These are phyloP conservation scores for Festucalex cinctus DNA, from an alignment of 2,113 vertebrate species.

Conservation along the genomic window DNA sequence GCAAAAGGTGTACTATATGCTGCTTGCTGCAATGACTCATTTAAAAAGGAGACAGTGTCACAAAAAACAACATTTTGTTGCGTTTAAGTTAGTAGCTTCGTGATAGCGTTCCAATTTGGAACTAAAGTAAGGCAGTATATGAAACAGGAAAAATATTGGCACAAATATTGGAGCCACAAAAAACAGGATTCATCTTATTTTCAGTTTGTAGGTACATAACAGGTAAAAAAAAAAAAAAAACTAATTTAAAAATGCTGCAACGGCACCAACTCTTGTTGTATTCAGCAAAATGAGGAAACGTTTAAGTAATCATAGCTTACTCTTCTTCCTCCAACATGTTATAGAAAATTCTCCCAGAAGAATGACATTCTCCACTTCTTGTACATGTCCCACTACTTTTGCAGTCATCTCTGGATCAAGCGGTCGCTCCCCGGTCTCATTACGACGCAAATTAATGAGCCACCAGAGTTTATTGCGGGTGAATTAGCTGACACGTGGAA, in stretches of 20 bases:
- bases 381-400: background rate
- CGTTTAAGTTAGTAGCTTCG: no score
- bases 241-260: background rate
- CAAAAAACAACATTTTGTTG: background rate
- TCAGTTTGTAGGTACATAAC: no score
- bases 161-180: no score
- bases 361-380: slow-evolving; percentile 6
- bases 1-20: background rate
- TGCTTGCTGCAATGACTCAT: background rate
- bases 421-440: slow-evolving; percentile 64
- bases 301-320: background rate
- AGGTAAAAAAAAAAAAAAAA: no score
- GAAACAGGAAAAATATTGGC: no score
- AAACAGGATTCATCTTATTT: no score
- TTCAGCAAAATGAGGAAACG: background rate
- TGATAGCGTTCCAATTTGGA: no score
- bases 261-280: background rate
- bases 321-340: background rate
- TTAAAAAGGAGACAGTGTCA: background rate
- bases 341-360: slow-evolving; percentile 5
- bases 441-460: slow-evolving; percentile 65
- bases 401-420: slow-evolving; percentile 22
- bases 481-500: slow-evolving; percentile 66
- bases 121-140: no score
- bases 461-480: slow-evolving; percentile 69